phyloP scores from a whole-genome alignment of 1,140 invertebrate species.

The Vollenhovia emeryi region DNA sequence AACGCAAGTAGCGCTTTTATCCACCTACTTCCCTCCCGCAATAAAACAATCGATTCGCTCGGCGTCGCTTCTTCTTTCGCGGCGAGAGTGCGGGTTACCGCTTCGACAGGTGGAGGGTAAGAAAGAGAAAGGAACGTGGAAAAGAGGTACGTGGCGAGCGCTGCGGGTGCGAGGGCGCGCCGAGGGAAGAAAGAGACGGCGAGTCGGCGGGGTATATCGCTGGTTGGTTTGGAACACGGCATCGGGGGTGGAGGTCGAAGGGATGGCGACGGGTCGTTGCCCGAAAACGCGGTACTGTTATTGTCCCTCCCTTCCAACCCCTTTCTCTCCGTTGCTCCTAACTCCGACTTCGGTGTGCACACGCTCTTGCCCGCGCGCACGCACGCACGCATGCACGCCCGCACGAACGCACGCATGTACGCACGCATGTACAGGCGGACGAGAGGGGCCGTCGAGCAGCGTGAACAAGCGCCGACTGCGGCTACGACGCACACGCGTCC shows the following conservation, averaged over 20 bases:
- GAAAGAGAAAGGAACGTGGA: constrained; percentile 58
- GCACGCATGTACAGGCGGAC: constrained; percentile 41
- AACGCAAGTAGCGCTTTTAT: constrained; percentile 26
- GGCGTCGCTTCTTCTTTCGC: constrained; percentile 28
- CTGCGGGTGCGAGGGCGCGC: constrained; percentile 40
- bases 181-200: constrained; percentile 38
- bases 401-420: constrained; percentile 30
- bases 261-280: constrained; percentile 83
- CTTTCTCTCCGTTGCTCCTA: constrained; percentile 63
- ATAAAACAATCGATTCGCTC: constrained; percentile 53
- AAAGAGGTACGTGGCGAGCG: constrained; percentile 42
- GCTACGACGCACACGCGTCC: constrained; percentile 55
- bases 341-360: constrained; percentile 73
- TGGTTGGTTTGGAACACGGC: constrained; percentile 73
- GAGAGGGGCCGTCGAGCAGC: constrained; percentile 24
- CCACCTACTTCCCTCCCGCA: neutral
- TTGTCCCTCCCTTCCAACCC: constrained; percentile 76
- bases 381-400: constrained; percentile 51
- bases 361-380: constrained; percentile 50
- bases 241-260: constrained; percentile 73
- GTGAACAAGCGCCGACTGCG: constrained; percentile 39
- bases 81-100: constrained; percentile 51
- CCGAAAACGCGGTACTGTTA: constrained; percentile 84
- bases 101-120: constrained; percentile 64
- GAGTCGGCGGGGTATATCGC: constrained; percentile 59